Evolutionary conservation across 2,113 vertebrate species (phyloP).

Genomic region (Poicephalus gulielmi): DNA sequence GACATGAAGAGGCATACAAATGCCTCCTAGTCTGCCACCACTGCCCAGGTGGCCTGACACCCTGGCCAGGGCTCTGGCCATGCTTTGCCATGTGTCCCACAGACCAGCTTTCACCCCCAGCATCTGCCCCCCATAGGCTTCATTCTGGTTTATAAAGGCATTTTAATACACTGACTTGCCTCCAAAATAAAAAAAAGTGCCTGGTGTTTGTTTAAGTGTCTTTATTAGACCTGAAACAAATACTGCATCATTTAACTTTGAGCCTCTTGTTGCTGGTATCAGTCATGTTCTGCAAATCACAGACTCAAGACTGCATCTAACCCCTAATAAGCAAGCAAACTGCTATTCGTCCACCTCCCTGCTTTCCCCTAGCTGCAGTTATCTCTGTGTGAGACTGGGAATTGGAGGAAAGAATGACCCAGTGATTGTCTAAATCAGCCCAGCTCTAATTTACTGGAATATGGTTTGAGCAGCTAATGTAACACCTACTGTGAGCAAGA

Average conservation of each 20-base stretch:
- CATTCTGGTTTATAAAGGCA: not conserved
- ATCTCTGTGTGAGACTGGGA: slow-evolving; percentile 73
- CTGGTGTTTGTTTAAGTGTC: slow-evolving; percentile 25
- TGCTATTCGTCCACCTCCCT: slow-evolving; percentile 54
- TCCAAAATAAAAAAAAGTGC: not conserved
- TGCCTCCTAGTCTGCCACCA: not conserved
- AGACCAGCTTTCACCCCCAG: not conserved
- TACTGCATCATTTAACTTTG: slow-evolving; percentile 52
- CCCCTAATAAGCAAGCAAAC: slow-evolving; percentile 69
- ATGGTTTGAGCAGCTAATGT: slow-evolving; percentile 79
- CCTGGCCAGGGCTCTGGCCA: not conserved
- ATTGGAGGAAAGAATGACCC: slow-evolving; percentile 75
- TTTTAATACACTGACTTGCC: not conserved
- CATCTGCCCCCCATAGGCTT: not conserved
- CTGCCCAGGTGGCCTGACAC: not conserved
- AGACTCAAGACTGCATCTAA: slow-evolving; percentile 56
- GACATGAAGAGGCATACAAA: not conserved
- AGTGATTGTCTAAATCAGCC: slow-evolving; percentile 77
- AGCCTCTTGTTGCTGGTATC: slow-evolving; percentile 43
- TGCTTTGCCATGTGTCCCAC: fast-evolving
- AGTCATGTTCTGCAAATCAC: slow-evolving; percentile 59
- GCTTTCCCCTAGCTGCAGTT: slow-evolving; percentile 67
- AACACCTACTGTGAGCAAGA: slow-evolving; percentile 77
- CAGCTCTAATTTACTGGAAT: slow-evolving; percentile 81
- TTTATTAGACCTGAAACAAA: slow-evolving; percentile 59